Base-by-base conservation (phyloP, 2,113 vertebrate species). In the Neodontobutis hainanensis region DNA sequence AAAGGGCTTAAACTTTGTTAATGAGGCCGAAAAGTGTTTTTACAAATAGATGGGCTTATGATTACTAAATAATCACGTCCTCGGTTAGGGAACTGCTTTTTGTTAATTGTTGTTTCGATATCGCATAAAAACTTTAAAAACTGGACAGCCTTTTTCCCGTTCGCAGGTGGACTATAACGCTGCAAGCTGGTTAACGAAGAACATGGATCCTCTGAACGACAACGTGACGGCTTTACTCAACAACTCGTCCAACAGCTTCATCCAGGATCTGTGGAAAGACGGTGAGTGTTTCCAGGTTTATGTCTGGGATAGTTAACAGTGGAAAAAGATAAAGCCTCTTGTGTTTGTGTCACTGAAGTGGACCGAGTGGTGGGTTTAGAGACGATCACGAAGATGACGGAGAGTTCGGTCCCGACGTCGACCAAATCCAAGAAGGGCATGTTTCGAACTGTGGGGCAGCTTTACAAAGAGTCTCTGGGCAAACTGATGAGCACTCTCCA, bases 351-450 rank as follows among this genome's bases (percentile, higher is more conserved):
- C 15, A 16, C 0, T 45, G 0, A 38, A 99, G 97, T 81, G 86
- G 97, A 99, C 76, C 95, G 95, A 7, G 96, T 99, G 5, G 97
- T 99, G 72, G 96, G 96, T 35, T 89, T 99, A 87, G 96, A 99
- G 59, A 97, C 97, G 71, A 95, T 98, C 78, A 95, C 94, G 59
- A 98, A 98, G 90, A 97, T 98, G 96, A 95, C 94, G 0, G 95
- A 98, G 87, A 97, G 95, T 68, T 94, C 95, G 0, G 88, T 82
- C 12, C 95, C 94, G 27, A 95, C 93, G 36, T 94, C 95, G 50
- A 97, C 96, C 36, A 99, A 98, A 79, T 95, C 97, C 60, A 99
- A 99, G 87, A 99, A 99, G 66, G 97, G 97, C 72, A 99, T 98
- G 97, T 99, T 99, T 86, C 95, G 97, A 51, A 99, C 97, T 0